These are phyloP conservation scores for Myripristis murdjan DNA, from an alignment of 2,797 vertebrate genomes.

Conservation along the genomic window DNA sequence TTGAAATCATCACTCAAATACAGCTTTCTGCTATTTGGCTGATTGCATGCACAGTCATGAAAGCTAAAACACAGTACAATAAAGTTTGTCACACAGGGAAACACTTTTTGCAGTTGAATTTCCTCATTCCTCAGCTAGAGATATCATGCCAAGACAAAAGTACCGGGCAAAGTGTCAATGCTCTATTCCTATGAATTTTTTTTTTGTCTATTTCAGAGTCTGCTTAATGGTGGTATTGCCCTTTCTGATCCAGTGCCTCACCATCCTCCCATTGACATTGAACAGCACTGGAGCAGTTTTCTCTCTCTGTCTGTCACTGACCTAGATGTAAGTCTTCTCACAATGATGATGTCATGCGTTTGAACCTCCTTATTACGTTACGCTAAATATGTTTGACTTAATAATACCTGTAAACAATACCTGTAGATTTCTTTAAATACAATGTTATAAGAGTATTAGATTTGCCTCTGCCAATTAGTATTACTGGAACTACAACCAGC, in stretches of 20 bases:
- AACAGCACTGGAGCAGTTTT: slow-evolving; percentile 82
- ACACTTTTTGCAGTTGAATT: not conserved
- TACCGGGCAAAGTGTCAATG: not conserved
- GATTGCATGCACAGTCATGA: not conserved
- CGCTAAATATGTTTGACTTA: not conserved
- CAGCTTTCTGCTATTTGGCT: too few relatives aligned
- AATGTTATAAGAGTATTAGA: not conserved
- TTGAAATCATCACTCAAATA: too few relatives aligned
- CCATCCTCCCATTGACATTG: slow-evolving; percentile 69
- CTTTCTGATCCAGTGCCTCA: slow-evolving; percentile 63
- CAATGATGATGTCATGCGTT: not conserved
- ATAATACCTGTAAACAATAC: not conserved
- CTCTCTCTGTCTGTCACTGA: slow-evolving; percentile 76
- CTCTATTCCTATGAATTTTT: not conserved
- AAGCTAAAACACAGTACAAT: not conserved
- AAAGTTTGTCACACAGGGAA: slow-evolving; percentile 3
- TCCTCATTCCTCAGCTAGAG: not conserved
- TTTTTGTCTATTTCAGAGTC: slow-evolving; percentile 61
- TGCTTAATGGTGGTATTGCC: slow-evolving; percentile 65
- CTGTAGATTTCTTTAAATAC: not conserved
- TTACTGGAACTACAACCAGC: too few relatives aligned
- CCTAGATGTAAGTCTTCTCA: slow-evolving; percentile 74
- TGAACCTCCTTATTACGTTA: not conserved
- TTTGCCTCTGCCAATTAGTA: too few relatives aligned
- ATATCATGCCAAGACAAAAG: not conserved